Percentiles rank a stretch among this genome's conserved stretches.
phyloP scores from a whole-genome alignment of 2,113 vertebrate genomes.

The Tupaia tana region DNA sequence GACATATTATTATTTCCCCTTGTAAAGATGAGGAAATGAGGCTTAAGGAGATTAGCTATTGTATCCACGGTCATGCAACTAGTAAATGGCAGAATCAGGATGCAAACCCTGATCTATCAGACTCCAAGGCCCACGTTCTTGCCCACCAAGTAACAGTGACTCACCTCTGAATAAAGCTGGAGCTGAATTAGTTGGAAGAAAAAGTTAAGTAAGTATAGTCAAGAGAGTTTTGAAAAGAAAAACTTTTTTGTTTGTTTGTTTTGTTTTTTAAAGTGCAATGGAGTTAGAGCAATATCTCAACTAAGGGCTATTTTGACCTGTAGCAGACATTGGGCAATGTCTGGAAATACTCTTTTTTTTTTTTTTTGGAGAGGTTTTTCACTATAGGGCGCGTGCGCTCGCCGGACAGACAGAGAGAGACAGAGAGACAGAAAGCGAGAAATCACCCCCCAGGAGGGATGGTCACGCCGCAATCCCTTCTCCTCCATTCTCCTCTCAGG shows the following conservation, averaged over 20 bases:
- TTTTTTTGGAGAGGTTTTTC: too few species aligned
- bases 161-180: neutral
- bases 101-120: slow-evolving; percentile 33
- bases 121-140: neutral
- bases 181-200: neutral
- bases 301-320: neutral
- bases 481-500: too few species aligned
- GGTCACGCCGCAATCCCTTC: too few species aligned
- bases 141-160: neutral
- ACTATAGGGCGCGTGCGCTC: too few species aligned
- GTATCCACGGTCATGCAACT: neutral
- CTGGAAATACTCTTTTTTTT: slow-evolving; percentile 7
- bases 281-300: neutral
- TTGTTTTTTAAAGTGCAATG: neutral
- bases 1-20: neutral
- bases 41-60: neutral
- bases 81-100: slow-evolving; percentile 18
- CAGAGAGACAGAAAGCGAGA: too few species aligned
- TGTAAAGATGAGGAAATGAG: slow-evolving; percentile 38
- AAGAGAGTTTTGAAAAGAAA: neutral
- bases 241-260: neutral
- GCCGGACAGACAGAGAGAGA: too few species aligned
- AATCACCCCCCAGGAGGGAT: too few species aligned
- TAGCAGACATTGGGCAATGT: neutral
- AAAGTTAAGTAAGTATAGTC: neutral